Evolutionary conservation across 2,113 vertebrate genomes (phyloP), one percentile per base, ranked within the genome.

Genomic region (Microtus richardsoni): DNA sequence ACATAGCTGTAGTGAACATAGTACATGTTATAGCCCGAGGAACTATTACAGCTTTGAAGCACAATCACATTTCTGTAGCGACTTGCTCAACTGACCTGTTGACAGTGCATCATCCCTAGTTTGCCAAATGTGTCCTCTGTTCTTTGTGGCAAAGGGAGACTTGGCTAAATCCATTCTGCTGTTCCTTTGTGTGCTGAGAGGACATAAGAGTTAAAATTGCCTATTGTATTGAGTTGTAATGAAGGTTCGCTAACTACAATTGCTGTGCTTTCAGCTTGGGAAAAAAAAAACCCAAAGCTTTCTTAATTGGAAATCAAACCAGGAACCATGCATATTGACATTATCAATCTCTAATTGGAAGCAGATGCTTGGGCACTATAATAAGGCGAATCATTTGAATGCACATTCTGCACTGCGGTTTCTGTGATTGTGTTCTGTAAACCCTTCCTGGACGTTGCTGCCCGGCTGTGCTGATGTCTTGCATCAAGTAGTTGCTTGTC

Each of bases 341-440:
- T 66, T 93, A 91, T 97, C 95, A 90, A 89, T 98, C 0, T 93
- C 95, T 98, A 94, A 97, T 97, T 98, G 98, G 98, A 98, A 98
- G 98, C 95, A 17, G 98, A 96, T 98, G 97, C 98, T 98, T 98
- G 97, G 98, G 98, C 97, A 98, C 98, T 99, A 98, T 98, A 98
- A 98, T 98, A 98, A 99, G 98, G 98, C 98, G 97, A 98, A 98
- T 95, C 89, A 22, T 97, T 97, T 87, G 74, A 41, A 89, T 98
- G 97, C 97, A 73, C 87, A 93, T 95, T 93, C 83, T 47, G 71
- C 88, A 47, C 96, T 95, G 93, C 96, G 96, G 96, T 97, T 97
- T 98, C 98, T 98, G 98, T 97, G 98, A 98, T 98, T 98, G 98
- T 98, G 97, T 98, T 97, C 98, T 98, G 97, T 98, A 96, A 73